Evolutionary conservation across 1,140 invertebrate species (phyloP).

Genomic region (Cyphomyrmex costatus): DNA sequence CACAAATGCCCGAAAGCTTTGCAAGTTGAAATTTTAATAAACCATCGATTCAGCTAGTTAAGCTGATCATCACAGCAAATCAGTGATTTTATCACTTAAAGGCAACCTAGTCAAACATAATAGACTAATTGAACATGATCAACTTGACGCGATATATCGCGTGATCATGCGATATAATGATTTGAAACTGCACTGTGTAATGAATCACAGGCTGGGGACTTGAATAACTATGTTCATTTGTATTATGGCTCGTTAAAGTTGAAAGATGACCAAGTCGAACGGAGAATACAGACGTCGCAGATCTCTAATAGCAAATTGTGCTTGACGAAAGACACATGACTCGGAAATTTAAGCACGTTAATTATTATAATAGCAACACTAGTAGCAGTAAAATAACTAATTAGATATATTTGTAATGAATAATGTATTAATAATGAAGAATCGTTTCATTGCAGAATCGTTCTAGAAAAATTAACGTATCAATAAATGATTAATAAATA

Average conservation of each 20-base stretch:
- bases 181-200: neutral
- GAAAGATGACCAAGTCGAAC: conserved; percentile 15
- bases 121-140: neutral
- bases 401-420: conserved; percentile 5
- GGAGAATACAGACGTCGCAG: neutral
- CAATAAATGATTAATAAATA: neutral
- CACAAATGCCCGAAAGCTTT: neutral
- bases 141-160: neutral
- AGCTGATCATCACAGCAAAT: neutral
- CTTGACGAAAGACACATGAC: neutral
- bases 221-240: conserved; percentile 11
- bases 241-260: conserved; percentile 39
- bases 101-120: neutral
- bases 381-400: neutral
- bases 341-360: neutral
- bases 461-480: neutral
- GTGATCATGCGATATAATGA: conserved; percentile 1
- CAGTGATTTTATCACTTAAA: neutral
- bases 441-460: neutral
- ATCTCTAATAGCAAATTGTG: neutral
- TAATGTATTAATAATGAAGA: neutral
- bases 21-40: neutral
- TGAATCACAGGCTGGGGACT: neutral
- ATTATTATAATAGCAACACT: neutral
- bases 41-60: neutral